A percentile compares a stretch with the other conserved stretches of the same genome.
Conservation (phyloP, 2,113 vertebrate genomes). For the Atractosteus spatula region DNA sequence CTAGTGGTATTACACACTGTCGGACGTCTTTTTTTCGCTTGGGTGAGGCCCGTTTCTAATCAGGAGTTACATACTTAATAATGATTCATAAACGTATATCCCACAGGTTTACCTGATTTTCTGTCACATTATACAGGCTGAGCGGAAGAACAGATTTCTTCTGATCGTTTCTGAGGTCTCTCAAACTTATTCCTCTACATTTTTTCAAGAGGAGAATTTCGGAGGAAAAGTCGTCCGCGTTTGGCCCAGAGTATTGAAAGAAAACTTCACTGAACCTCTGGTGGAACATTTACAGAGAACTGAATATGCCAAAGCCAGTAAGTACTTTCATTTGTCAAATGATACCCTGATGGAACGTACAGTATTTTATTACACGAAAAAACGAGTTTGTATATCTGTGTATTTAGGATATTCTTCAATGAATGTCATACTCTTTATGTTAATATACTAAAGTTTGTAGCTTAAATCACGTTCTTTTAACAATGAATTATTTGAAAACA, state of each 20-base stretch:
- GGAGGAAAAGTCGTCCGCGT: slow-evolving; percentile 15
- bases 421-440: too few relatives aligned
- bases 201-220: slow-evolving; percentile 43
- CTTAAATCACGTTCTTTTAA: too few relatives aligned
- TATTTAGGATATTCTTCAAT: too few relatives aligned
- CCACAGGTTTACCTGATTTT: slow-evolving; percentile 10
- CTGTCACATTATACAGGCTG: slow-evolving; percentile 29
- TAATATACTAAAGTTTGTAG: too few relatives aligned
- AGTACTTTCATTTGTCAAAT: slow-evolving; percentile 35
- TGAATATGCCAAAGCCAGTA: slow-evolving; percentile 83
- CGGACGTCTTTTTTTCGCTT: slow-evolving; percentile 33
- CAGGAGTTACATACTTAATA: slow-evolving; percentile 31
- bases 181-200: slow-evolving; percentile 63
- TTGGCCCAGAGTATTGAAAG: slow-evolving; percentile 23
- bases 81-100: slow-evolving; percentile 52
- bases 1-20: slow-evolving; percentile 28
- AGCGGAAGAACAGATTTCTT: slow-evolving; percentile 25
- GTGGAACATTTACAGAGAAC: slow-evolving; percentile 36
- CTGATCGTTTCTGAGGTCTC: slow-evolving; percentile 37
- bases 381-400: too few relatives aligned
- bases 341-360: too few relatives aligned
- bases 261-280: slow-evolving; percentile 18
- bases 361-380: too few relatives aligned
- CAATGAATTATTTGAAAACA: too few relatives aligned
- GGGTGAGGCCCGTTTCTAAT: slow-evolving; percentile 48